A percentile compares a stretch with the other conserved stretches of the same genome.
Evolutionary conservation across 2,888 invertebrate genomes (phyloP).

Genomic region (Pachydiplax longipennis): DNA sequence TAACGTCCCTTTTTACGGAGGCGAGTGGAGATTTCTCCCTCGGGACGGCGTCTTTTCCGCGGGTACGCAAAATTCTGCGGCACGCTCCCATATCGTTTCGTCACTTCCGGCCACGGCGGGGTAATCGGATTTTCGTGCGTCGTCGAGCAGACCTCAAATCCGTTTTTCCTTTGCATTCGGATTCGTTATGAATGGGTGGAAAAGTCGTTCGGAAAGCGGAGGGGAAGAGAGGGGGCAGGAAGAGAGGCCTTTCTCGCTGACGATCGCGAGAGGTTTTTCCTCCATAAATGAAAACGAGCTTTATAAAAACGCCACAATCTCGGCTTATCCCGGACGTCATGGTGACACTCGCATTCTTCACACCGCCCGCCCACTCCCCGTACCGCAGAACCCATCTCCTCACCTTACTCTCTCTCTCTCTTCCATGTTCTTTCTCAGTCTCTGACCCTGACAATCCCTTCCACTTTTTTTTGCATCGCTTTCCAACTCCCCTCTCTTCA

Average conservation of each 20-base stretch:
- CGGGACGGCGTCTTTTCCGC: neutral
- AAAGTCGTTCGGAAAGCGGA: neutral
- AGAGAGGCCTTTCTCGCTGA: neutral
- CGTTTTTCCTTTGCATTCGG: neutral
- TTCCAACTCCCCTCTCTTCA: neutral
- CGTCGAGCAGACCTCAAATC: neutral
- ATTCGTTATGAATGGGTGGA: neutral
- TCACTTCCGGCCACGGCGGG: neutral
- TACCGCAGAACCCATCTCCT: neutral
- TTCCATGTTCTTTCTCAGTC: neutral
- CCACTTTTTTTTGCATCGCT: neutral
- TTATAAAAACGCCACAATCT: slow-evolving; percentile 24
- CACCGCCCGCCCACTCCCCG: neutral
- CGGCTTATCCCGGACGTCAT: slow-evolving; percentile 13
- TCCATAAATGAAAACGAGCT: slow-evolving; percentile 23
- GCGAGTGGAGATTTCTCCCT: neutral
- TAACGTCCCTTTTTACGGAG: neutral
- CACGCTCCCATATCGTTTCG: neutral
- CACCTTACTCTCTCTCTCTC: neutral
- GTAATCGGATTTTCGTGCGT: neutral
- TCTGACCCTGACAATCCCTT: neutral
- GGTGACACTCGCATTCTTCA: neutral
- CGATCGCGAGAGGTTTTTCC: neutral
- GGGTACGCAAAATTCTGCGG: neutral
- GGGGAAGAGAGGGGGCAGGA: neutral